Base-by-base conservation (phyloP, 1,140 invertebrate species). In the Zaprionus nigranus region DNA sequence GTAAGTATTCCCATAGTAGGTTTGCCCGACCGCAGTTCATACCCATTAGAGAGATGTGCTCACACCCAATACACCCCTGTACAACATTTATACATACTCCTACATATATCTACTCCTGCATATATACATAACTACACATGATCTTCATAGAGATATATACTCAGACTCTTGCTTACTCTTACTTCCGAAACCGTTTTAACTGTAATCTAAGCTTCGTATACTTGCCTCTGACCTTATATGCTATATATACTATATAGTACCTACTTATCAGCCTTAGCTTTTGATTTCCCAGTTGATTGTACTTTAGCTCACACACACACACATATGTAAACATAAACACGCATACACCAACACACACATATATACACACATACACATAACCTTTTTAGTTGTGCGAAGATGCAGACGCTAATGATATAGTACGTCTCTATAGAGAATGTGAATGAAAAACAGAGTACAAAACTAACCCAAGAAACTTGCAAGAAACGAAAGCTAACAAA, bases 401-500 rank as follows among this genome's bases (percentile, higher is more conserved):
- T 36, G 66, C 46, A 81, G 69, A 66, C 64, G 60, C 75, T 68
- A 74, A 65, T 62, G 49, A 34, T 56, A 63, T 67, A 64, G 81
- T 43, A 75, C 68, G 64, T 73, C 75, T 78, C 75, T 81, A 79
- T 81, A 90, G 78, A 90, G 78, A 90, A 90, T 90, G 81, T 90
- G 85, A 88, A 88, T 90, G 85, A 88, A 88, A 90, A 88, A 88
- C 85, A 90, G 85, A 90, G 81, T 88, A 88, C 85, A 71, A 72
- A 65, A 51, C 53, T 65, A 65, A 65, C 34, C 26, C 22, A 28
- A 56, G 13, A 56, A 26, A 30, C 40, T 46, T 46, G 40, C 40
- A 46, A 56, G 13, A 56, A 56, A 56, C 13, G 26, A 56, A 56
- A 56, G 81, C 85, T 90, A 90, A 90, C 85, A 78, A 90, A 90